Percentiles rank a stretch among this genome's conserved stretches.
Evolutionary conservation across 2,888 invertebrate species (phyloP).

Genomic region (Rapana venosa): DNA sequence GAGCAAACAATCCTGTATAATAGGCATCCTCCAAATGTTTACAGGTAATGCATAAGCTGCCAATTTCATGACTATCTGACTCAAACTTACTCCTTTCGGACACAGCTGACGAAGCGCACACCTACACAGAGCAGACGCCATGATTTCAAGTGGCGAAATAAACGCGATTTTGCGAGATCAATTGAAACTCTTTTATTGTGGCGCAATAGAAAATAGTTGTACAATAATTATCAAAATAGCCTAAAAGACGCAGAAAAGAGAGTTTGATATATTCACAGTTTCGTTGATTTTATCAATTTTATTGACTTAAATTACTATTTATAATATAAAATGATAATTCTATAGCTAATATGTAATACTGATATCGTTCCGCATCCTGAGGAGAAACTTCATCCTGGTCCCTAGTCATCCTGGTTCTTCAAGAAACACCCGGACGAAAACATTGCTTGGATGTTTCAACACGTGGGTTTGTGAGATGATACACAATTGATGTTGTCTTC

Average conservation of each 20-base stretch:
- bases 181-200: not conserved
- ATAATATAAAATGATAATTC: not conserved
- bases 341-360: not conserved
- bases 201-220: conserved; percentile 20
- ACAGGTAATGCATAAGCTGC: not conserved
- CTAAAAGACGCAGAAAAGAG: too few species aligned
- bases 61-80: not conserved
- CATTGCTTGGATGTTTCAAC: conserved; percentile 65
- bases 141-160: not conserved
- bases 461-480: conserved; percentile 49
- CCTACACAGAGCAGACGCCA: conserved; percentile 42
- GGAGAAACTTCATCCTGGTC: conserved; percentile 64
- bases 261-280: too few species aligned
- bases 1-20: too few species aligned
- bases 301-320: not conserved
- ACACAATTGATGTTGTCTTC: not conserved
- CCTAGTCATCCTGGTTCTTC: conserved; percentile 76
- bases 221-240: not conserved
- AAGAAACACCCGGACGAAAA: conserved; percentile 78
- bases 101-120: conserved; percentile 22
- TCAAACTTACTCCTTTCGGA: conserved; percentile 29
- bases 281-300: not conserved
- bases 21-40: not conserved
- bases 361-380: conserved; percentile 22
- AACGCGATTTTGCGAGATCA: conserved; percentile 28